These are phyloP conservation scores for Fragum sueziense DNA, from an alignment of 2,888 invertebrate species.

Conservation along the genomic window DNA sequence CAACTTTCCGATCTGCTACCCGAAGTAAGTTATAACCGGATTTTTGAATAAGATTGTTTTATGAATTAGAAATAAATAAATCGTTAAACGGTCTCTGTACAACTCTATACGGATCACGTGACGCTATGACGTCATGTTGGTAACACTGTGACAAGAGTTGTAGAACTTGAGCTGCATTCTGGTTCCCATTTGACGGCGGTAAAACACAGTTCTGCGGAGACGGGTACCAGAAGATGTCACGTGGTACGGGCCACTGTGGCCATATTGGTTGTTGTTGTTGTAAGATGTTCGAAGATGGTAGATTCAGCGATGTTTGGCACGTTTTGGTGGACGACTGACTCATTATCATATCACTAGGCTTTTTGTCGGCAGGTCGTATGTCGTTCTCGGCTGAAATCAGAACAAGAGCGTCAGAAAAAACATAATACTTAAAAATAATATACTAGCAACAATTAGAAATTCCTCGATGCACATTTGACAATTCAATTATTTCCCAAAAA, in stretches of 20 bases:
- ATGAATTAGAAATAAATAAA: neutral
- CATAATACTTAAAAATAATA: too few relatives aligned
- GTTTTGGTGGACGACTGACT: neutral
- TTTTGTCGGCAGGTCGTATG: neutral
- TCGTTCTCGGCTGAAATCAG: neutral
- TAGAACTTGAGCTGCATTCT: constrained; percentile 49
- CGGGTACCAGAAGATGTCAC: constrained; percentile 48
- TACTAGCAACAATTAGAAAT: too few relatives aligned
- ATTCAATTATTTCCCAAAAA: too few relatives aligned
- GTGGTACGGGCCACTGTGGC: constrained; percentile 48
- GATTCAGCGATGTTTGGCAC: neutral
- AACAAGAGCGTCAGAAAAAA: too few relatives aligned
- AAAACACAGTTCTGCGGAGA: constrained; percentile 14
- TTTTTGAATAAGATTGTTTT: neutral
- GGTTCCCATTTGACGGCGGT: constrained; percentile 29
- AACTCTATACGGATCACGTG: constrained; percentile 17
- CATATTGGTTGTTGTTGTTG: constrained; percentile 37
- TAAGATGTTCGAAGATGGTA: neutral
- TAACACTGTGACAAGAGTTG: constrained; percentile 50
- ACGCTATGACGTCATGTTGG: constrained; percentile 31
- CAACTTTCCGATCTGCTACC: neutral
- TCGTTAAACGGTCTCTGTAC: constrained; percentile 19
- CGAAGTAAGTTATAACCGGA: neutral
- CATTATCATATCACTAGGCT: neutral
- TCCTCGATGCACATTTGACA: too few relatives aligned